These are phyloP conservation scores for Sus cebifrons DNA, from an alignment of 2,797 vertebrate genomes.

Conservation along the genomic window DNA sequence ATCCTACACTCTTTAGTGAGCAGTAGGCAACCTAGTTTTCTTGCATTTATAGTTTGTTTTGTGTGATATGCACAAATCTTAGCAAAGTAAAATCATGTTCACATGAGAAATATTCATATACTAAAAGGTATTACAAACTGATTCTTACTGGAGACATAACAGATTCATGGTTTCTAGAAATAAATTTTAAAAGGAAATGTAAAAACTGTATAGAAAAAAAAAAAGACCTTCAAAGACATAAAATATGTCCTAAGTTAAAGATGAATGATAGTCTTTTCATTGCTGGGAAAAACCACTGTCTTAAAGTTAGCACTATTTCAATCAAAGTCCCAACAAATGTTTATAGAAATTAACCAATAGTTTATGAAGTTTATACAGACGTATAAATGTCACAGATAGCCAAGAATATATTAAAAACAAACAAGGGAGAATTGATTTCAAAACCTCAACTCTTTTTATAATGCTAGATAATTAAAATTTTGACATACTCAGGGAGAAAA, in stretches of 20 bases:
- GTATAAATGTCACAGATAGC: not conserved
- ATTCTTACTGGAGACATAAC: not conserved
- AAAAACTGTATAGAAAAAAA: not conserved
- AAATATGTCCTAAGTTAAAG: not conserved
- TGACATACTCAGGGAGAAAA: not conserved
- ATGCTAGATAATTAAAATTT: not conserved
- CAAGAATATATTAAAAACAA: slow-evolving; percentile 38
- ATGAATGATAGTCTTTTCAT: not conserved
- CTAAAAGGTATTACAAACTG: not conserved
- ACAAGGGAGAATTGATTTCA: not conserved
- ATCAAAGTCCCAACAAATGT: not conserved
- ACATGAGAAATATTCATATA: not conserved
- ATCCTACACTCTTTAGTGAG: not conserved
- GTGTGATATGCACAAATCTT: not conserved
- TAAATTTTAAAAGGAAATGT: not conserved
- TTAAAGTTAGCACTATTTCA: not conserved
- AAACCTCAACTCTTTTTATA: not conserved
- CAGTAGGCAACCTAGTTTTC: not conserved
- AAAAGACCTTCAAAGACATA: not conserved
- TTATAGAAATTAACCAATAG: not conserved
- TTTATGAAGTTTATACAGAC: not conserved
- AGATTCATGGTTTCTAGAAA: slow-evolving; percentile 25
- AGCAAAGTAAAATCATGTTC: not conserved
- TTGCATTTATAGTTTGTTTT: not conserved
- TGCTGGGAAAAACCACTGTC: not conserved